Percentiles rank a stretch among this genome's conserved stretches.
phyloP scores from a whole-genome alignment of 2,797 vertebrate genomes.

The Myotis myotis region DNA sequence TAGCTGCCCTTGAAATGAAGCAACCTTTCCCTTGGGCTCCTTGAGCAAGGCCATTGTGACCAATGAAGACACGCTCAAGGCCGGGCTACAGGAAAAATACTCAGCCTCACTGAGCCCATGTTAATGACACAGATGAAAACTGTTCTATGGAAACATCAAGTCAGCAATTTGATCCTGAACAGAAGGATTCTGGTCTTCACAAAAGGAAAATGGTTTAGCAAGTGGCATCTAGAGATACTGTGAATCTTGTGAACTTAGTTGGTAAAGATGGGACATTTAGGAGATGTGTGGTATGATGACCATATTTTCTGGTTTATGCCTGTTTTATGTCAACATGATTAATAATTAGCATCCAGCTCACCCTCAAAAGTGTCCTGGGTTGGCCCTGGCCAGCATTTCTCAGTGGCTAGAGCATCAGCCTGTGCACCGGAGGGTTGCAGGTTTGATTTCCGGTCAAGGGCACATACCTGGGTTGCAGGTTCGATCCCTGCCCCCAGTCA shows the following conservation, averaged over 20 bases:
- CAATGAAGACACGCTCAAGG: not conserved
- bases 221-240: not conserved
- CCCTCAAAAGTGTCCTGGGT: not conserved
- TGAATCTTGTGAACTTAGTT: not conserved
- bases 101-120: not conserved
- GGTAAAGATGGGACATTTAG: not conserved
- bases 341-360: not conserved
- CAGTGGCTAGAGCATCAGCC: no score
- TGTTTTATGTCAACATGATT: not conserved
- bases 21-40: not conserved
- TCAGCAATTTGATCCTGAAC: not conserved
- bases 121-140: not conserved
- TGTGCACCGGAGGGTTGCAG: no score
- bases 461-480: no score
- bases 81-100: not conserved
- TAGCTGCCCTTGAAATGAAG: conserved; percentile 1
- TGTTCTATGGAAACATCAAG: not conserved
- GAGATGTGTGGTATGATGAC: not conserved
- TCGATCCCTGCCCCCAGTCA: no score
- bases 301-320: not conserved
- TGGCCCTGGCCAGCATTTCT: not conserved
- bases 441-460: no score
- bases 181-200: not conserved
- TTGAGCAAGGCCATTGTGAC: not conserved
- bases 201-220: not conserved